Evolutionary conservation across 1,140 invertebrate species (phyloP), one percentile per base, ranked within the genome.

Genomic region (Rhyzopertha dominica): DNA sequence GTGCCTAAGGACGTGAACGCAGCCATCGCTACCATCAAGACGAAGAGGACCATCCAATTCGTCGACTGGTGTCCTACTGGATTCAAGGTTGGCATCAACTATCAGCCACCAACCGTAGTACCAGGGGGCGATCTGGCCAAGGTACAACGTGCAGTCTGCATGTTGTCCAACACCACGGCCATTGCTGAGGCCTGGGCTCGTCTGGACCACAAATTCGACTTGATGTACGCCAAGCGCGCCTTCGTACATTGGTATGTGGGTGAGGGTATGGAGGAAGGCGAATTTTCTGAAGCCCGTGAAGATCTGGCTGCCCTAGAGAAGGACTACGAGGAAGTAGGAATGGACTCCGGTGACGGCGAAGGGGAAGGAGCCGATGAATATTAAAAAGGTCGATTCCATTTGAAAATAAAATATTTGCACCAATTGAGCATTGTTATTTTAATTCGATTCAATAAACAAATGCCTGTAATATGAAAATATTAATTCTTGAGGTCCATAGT

Each of bases 51-150:
- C 51, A 87, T 92, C 58, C 84, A 89, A 70, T 93, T 93, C 67
- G 90, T 92, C 14, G 88, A 91, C 69, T 93, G 89, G 88, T 91
- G 87, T 69, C 88, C 87, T 30, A 91, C 88, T 56, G 87, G 87
- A 50, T 89, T 87, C 75, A 87, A 86, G 73, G 82, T 85, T 12
- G 83, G 83, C 52, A 84, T 85, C 67, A 85, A 86, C 70, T 85
- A 85, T 68, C 82, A 86, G 67, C 81, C 82, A 28, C 86, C 86
- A 8, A 87, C 85, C 49, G 84, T 85, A 18, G 85, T 90, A 36
- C 85, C 87, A 26, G 85, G 84, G 12, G 85, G 87, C 30, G 87
- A 90, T 70, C 66, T 90, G 61, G 83, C 74, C 58, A 85, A 75
- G 74, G 85, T 76, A 44, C 82, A 76, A 73, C 82, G 78, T 53